Percentiles rank a stretch among this genome's conserved stretches.
These are phyloP conservation scores for Lepidostoma basale DNA, from an alignment of 1,140 invertebrate genomes.

Conservation along the genomic window DNA sequence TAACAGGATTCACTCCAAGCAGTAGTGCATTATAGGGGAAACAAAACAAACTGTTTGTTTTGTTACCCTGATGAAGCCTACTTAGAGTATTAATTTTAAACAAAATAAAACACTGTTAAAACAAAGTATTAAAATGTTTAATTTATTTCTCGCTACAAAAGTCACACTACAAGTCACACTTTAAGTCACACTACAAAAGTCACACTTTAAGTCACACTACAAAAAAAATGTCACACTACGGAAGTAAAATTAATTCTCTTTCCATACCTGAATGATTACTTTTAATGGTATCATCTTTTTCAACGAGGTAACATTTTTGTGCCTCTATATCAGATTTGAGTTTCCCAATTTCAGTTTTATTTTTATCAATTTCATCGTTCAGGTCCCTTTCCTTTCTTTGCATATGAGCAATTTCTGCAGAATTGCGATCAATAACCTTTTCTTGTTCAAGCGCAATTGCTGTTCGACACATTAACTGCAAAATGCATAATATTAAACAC, in stretches of 20 bases:
- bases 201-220: not conserved
- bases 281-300: conserved; percentile 67
- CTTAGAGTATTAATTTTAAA: not conserved
- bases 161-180: not conserved
- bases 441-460: conserved; percentile 70
- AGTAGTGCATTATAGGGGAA: no score
- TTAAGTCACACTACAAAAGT: not conserved
- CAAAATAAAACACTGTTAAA: not conserved
- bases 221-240: not conserved
- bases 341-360: conserved; percentile 57
- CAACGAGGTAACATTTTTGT: conserved; percentile 60
- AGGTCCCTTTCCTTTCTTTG: conserved; percentile 60
- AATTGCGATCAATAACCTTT: conserved; percentile 59
- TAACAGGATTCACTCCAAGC: no score
- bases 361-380: conserved; percentile 58
- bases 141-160: not conserved
- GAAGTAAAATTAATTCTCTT: not conserved
- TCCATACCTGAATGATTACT: conserved; percentile 68
- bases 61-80: no score
- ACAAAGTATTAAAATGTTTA: not conserved
- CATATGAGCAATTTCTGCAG: conserved; percentile 54
- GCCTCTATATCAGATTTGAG: conserved; percentile 60
- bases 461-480: conserved; percentile 60
- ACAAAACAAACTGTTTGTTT: no score
- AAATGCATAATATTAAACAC: no score